Conservation (phyloP, 1,140 invertebrate species). For the Tigriopus japonicus region DNA sequence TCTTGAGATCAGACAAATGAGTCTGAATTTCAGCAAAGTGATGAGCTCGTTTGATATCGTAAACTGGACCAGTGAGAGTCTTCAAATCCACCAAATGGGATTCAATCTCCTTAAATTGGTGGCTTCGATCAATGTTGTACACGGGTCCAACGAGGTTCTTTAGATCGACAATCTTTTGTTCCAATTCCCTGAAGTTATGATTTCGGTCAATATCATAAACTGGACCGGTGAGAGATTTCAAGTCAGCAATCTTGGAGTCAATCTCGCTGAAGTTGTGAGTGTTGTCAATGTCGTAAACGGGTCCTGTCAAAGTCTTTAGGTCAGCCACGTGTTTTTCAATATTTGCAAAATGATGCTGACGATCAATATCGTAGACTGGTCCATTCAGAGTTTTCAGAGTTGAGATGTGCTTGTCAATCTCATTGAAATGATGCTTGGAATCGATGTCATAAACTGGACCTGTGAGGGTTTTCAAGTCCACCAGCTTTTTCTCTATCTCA, state of each 20-base stretch:
- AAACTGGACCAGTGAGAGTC: slow-evolving; percentile 6
- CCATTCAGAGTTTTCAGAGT: slow-evolving; percentile 4
- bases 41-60: slow-evolving; percentile 7
- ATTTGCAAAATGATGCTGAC: slow-evolving; percentile 10
- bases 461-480: slow-evolving; percentile 6
- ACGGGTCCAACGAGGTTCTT: slow-evolving; percentile 7
- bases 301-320: slow-evolving; percentile 11
- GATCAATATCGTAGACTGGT: slow-evolving; percentile 10
- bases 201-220: slow-evolving; percentile 1
- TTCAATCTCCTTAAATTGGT: slow-evolving; percentile 7
- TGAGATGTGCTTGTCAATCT: not conserved
- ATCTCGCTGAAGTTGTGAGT: slow-evolving; percentile 8
- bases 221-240: slow-evolving; percentile 2
- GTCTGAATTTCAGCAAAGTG: slow-evolving; percentile 12
- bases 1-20: not conserved
- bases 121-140: slow-evolving; percentile 1
- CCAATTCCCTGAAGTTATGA: slow-evolving; percentile 11
- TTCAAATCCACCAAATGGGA: not conserved
- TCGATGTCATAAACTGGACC: slow-evolving; percentile 9
- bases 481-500: not conserved
- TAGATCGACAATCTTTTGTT: slow-evolving; percentile 3
- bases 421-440: slow-evolving; percentile 5
- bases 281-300: slow-evolving; percentile 13
- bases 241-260: slow-evolving; percentile 2
- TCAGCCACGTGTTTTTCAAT: slow-evolving; percentile 5